Evolutionary conservation across 2,888 invertebrate species (phyloP), one percentile per base, ranked within the genome.

Genomic region (Calameuta idolon): DNA sequence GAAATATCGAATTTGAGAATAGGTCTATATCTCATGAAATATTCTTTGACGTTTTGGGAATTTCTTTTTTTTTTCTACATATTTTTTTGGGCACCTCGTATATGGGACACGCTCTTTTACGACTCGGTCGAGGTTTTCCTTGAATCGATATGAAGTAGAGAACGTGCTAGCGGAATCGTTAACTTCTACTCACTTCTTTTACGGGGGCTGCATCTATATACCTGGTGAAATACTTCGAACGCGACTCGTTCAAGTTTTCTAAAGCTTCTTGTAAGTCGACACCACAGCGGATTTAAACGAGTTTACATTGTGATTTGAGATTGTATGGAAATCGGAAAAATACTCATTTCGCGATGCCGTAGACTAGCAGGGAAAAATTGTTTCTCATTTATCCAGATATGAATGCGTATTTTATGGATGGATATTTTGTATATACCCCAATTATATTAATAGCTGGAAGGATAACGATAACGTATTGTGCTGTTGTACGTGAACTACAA

Each of bases 101-200:
- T 15, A 31, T 33, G 31, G 11, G 40, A 37, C 68, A 73, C 55
- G 76, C 76, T 77, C 76, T 79, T 81, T 79, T 81, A 76, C 77
- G 78, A 78, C 75, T 80, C 79, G 77, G 76, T 79, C 73, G 74
- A 79, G 83, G 81, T 83, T 85, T 84, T 81, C 82, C 77, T 77
- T 34, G 82, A 83, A 81, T 81, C 81, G 80, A 84, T 82, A 76
- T 74, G 34, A 81, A 69, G 78, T 69, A 55, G 55, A 73, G 69
- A 79, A 69, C 69, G 69, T 75, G 35, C 77, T 30, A 12, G 34
- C 35, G 74, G 77, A 76, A 77, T 77, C 69, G 74, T 34, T 35
- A 55, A 55, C 71, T 15, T 31, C 71, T 23, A 71, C 12, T 71
- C 31, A 23, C 31, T 31, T 71, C 23, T 31, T 71, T 71, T 71